Conservation (phyloP, 2,888 invertebrate genomes). For the Thecocarcelia acutangulata region DNA sequence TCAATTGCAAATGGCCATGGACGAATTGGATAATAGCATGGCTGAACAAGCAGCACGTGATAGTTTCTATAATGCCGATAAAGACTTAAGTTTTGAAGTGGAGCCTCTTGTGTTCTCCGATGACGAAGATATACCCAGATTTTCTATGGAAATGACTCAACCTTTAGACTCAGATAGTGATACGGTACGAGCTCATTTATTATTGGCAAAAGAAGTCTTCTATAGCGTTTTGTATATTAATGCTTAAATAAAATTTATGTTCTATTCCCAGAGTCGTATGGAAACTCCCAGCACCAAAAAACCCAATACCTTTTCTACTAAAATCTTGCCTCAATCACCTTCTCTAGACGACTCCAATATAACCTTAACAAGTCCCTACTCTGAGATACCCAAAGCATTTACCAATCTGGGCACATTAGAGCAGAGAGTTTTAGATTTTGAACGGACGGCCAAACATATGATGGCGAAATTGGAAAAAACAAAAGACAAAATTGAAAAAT, state of each 20-base stretch:
- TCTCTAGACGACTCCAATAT: constrained; percentile 77
- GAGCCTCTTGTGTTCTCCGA: constrained; percentile 85
- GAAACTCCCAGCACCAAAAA: constrained; percentile 79
- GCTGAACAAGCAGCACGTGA: constrained; percentile 81
- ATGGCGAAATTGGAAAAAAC: constrained; percentile 79
- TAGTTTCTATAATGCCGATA: constrained; percentile 85
- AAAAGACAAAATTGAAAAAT: constrained; percentile 78
- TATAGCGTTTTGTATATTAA: background rate
- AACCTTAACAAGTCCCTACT: constrained; percentile 74
- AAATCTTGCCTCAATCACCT: constrained; percentile 76
- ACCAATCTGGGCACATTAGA: constrained; percentile 75
- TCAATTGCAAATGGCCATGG: constrained; percentile 74
- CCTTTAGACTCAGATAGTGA: constrained; percentile 81
- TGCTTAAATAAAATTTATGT: constrained; percentile 1
- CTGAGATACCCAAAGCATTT: constrained; percentile 65
- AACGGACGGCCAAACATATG: constrained; percentile 80
- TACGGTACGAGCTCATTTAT: constrained; percentile 77
- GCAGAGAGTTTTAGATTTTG: constrained; percentile 80
- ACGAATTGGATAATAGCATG: constrained; percentile 67
- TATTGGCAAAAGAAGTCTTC: too few species aligned
- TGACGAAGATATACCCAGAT: constrained; percentile 83
- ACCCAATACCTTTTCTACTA: constrained; percentile 76
- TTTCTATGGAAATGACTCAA: constrained; percentile 81
- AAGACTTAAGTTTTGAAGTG: constrained; percentile 83
- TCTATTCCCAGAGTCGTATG: constrained; percentile 78